Base-by-base conservation (phyloP, 2,888 invertebrate genomes). In the Cryptus viduatorius region DNA sequence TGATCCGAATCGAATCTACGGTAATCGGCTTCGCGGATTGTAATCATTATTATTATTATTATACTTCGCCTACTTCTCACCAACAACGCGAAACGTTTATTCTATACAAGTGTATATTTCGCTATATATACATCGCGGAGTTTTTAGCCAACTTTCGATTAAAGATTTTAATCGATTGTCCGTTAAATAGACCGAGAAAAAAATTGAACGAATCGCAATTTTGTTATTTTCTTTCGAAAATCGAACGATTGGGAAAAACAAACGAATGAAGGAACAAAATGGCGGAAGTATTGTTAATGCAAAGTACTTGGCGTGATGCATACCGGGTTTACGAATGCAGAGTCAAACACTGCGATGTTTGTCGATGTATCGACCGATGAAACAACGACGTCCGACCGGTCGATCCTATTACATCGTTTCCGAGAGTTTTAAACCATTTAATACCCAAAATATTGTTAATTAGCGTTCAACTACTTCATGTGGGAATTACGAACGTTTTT, bases 1-100 rank as follows among this genome's bases (percentile, higher is more conserved):
- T 89, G 90, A 88, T 87, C 86, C 89, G 88, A 83, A 82, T 87
- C 89, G 82, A 82, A 87, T 88, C 79, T 79, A 87, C 82, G 73
- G 76, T 75, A 87, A 87, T 85, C 78, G 37, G 53, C 80, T 83
- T 77, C 73, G 12, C 19, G 85, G 83, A 72, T 77, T 68, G 73
- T 82, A 29, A 73, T 61, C 64, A 50, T 50, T 4, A 31, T 19
- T 64, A 48, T 75, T 64, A 37, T n/a, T 37, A 69, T 79, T 87
- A 68, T 82, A 87, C 82, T 79, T 79, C 85, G 69, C 86, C 87
- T 85, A 87, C 83, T 88, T 88, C 88, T 86, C 88, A 86, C 79
- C 83, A 53, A 56, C 37, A 12, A 56, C 71, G 76, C 37, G 12
- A 29, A 67, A 75, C 19, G 56, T 19, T 12, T 42, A 44, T 29